These are phyloP conservation scores for Magallana angulata DNA, from an alignment of 1,140 invertebrate species.

Conservation along the genomic window DNA sequence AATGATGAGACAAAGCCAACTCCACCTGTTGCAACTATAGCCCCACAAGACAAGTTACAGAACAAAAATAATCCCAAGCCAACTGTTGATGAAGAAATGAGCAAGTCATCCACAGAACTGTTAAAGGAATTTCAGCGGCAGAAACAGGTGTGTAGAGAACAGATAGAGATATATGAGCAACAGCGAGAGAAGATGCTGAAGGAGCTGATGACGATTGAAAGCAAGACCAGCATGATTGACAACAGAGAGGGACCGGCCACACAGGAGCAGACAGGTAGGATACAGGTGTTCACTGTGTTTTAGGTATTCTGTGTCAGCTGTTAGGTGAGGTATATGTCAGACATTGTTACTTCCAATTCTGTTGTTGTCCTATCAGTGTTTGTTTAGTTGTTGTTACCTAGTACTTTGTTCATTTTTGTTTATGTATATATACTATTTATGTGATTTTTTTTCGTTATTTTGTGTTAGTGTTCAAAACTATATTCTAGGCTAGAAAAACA, in stretches of 20 bases:
- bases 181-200: conserved; percentile 68
- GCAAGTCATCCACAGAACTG: conserved; percentile 74
- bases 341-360: too few species aligned
- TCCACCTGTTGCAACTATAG: conserved; percentile 57
- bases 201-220: conserved; percentile 71
- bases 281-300: background rate
- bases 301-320: background rate
- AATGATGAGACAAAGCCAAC: conserved; percentile 13
- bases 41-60: conserved; percentile 54
- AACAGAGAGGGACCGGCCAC: conserved; percentile 3
- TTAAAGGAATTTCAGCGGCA: conserved; percentile 79
- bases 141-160: conserved; percentile 73
- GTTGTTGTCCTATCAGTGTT: background rate
- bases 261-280: conserved; percentile 4
- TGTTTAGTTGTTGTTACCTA: background rate
- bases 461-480: too few species aligned
- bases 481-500: too few species aligned
- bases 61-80: conserved; percentile 33
- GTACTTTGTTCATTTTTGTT: background rate
- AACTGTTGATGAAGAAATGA: conserved; percentile 22
- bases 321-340: too few species aligned
- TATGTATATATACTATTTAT: too few species aligned
- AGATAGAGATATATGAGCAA: conserved; percentile 73
- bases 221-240: conserved; percentile 46
- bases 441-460: too few species aligned